Conservation (phyloP, 1,140 invertebrate genomes). For the Bemisia tabaci region DNA sequence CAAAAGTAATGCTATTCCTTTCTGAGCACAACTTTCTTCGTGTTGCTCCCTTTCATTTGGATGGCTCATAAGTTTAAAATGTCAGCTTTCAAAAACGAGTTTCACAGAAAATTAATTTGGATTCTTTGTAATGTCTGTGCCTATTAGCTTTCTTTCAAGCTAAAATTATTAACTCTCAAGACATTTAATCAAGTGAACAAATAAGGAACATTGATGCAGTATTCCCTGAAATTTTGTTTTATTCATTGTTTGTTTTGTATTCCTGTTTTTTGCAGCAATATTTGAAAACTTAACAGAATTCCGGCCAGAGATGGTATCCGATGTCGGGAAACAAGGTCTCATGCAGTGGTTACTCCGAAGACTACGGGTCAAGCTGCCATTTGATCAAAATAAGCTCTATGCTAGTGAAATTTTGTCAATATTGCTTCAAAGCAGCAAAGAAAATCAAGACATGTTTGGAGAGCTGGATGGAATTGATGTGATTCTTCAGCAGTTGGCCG, state of each 20-base stretch:
- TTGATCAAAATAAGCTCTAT: constrained; percentile 94
- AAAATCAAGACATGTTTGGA: constrained; percentile 70
- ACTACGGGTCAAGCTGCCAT: constrained; percentile 70
- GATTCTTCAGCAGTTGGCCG: constrained; percentile 84
- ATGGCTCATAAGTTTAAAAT: too few relatives aligned
- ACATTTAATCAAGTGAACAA: not conserved
- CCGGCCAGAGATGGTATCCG: constrained; percentile 61
- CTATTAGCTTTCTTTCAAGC: not conserved
- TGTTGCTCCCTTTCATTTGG: too few relatives aligned
- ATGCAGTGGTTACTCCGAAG: constrained; percentile 85
- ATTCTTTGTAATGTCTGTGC: too few relatives aligned
- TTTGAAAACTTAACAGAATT: constrained; percentile 91
- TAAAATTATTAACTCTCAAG: not conserved
- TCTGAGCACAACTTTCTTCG: too few relatives aligned
- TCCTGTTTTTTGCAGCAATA: constrained; percentile 47
- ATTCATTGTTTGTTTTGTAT: too few relatives aligned
- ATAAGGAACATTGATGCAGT: too few relatives aligned
- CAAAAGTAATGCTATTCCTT: too few relatives aligned
- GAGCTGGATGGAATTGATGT: constrained; percentile 94
- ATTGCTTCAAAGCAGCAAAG: constrained; percentile 76
- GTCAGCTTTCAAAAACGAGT: too few relatives aligned
- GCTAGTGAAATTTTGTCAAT: constrained; percentile 93
- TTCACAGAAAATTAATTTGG: too few relatives aligned
- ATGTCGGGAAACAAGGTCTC: constrained; percentile 78
- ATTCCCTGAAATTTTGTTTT: too few relatives aligned